Evolutionary conservation across 1,140 invertebrate genomes (phyloP).

Genomic region (Drosophila sechellia): DNA sequence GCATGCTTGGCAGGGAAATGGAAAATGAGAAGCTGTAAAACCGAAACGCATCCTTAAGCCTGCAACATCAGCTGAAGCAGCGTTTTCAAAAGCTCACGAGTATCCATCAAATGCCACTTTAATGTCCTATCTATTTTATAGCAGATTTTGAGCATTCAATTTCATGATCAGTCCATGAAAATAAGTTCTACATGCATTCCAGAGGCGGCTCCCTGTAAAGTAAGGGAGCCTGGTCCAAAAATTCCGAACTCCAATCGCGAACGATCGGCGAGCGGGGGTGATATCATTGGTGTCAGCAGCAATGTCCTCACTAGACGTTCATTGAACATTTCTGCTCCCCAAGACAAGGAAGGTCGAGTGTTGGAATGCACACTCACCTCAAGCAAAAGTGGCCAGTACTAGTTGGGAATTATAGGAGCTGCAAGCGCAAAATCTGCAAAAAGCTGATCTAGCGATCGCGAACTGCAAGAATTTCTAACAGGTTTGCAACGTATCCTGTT

Average conservation of each 20-base stretch:
- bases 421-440: constrained; percentile 2
- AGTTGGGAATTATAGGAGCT: constrained; percentile 58
- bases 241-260: constrained; percentile 59
- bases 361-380: not conserved
- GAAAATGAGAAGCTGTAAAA: not conserved
- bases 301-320: constrained; percentile 78
- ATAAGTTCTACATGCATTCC: constrained; percentile 33
- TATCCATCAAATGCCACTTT: not conserved
- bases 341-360: constrained; percentile 73
- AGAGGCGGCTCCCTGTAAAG: constrained; percentile 69
- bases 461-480: constrained; percentile 23
- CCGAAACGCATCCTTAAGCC: constrained; percentile 16
- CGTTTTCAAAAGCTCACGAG: not conserved
- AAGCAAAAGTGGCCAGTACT: constrained; percentile 12
- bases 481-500: constrained; percentile 14
- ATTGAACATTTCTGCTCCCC: constrained; percentile 79
- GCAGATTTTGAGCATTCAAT: not conserved
- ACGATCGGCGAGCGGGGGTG: constrained; percentile 57
- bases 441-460: constrained; percentile 23
- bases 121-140: not conserved
- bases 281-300: constrained; percentile 79
- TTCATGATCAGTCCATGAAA: too few species aligned
- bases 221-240: constrained; percentile 72
- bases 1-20: not conserved
- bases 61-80: not conserved